These are phyloP conservation scores for Automeris io DNA, from an alignment of 2,888 invertebrate genomes.

Conservation along the genomic window DNA sequence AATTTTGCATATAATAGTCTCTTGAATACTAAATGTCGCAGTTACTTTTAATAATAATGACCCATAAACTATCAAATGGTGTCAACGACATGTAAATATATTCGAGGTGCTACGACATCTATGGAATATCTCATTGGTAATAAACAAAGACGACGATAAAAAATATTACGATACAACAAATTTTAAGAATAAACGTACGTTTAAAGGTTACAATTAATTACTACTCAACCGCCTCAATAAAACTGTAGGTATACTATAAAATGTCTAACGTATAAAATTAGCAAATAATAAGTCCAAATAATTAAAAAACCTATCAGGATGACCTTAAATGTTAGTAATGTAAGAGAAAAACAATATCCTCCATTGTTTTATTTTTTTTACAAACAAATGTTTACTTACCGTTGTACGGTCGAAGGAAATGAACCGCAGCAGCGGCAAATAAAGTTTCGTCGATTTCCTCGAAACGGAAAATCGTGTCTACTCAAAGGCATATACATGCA, in stretches of 20 bases:
- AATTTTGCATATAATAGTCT: background rate
- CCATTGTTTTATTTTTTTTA: background rate
- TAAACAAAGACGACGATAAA: no score
- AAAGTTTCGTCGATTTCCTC: slow-evolving; percentile 34
- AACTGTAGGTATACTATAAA: no score
- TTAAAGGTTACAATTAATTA: no score
- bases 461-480: slow-evolving; percentile 43
- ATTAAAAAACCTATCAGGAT: no score
- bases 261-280: no score
- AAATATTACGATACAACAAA: no score
- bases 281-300: no score
- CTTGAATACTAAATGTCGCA: background rate
- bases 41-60: background rate
- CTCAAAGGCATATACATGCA: slow-evolving; percentile 15
- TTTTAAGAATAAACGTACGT: no score
- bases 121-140: background rate
- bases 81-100: background rate
- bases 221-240: no score
- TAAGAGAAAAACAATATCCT: background rate
- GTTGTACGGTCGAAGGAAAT: slow-evolving; percentile 29
- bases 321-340: background rate
- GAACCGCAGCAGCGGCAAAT: slow-evolving; percentile 36
- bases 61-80: background rate
- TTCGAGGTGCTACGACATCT: background rate
- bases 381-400: background rate